phyloP scores from a whole-genome alignment of 2,888 invertebrate genomes.

The Brachyptera risi region DNA sequence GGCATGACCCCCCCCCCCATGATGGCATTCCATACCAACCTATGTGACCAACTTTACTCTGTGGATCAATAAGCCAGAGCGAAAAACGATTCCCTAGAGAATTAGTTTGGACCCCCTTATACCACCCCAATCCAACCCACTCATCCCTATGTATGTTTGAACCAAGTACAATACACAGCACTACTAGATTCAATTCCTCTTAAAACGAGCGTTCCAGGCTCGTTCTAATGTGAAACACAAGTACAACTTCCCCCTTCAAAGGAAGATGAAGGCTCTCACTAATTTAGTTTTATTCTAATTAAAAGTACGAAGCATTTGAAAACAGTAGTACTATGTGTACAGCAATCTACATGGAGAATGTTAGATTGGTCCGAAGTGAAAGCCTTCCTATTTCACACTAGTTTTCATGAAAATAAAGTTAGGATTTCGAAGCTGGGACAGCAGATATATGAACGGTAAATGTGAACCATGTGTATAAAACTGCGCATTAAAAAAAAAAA shows the following conservation, averaged over 20 bases:
- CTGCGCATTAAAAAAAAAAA: no score
- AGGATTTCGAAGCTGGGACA: no score
- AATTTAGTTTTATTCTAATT: conserved; percentile 18
- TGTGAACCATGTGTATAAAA: no score
- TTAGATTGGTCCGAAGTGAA: no score
- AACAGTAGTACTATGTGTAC: background rate
- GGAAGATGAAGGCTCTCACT: conserved; percentile 12
- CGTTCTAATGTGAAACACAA: background rate
- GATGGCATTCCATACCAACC: conserved; percentile 19
- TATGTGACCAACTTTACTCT: conserved; percentile 29
- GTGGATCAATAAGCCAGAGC: conserved; percentile 33
- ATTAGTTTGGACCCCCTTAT: conserved; percentile 31
- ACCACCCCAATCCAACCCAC: conserved; percentile 7
- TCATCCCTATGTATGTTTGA: background rate
- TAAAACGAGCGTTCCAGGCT: background rate
- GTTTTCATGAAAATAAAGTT: no score
- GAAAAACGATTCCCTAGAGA: conserved; percentile 33
- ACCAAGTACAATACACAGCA: conserved; percentile 16
- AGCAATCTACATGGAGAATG: background rate
- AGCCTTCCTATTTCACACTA: no score
- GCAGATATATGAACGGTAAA: no score
- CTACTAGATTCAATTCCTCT: conserved; percentile 1
- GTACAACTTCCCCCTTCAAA: background rate
- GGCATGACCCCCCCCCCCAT: conserved; percentile 1
- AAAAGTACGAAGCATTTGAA: conserved; percentile 11